A percentile compares a stretch with the other conserved stretches of the same genome.
Evolutionary conservation across 1,140 invertebrate species (phyloP).

Genomic region (Pemphigus obesinymphae): DNA sequence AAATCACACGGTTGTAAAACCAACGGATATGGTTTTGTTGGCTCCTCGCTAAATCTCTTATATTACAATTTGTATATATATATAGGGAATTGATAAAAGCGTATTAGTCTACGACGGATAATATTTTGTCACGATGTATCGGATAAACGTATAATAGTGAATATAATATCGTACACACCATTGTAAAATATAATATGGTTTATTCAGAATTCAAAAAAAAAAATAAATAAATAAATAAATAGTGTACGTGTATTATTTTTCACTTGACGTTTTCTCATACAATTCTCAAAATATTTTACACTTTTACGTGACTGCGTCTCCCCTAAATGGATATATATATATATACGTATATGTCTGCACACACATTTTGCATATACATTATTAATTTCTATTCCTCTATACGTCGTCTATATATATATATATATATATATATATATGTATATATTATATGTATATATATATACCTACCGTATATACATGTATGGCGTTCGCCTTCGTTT

Average conservation of each 20-base stretch:
- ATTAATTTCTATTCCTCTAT: background rate
- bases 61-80: no score
- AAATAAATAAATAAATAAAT: background rate
- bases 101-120: no score
- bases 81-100: no score
- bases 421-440: background rate
- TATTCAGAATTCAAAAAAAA: background rate
- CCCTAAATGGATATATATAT: background rate
- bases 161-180: background rate
- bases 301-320: background rate
- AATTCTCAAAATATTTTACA: conserved; percentile 1
- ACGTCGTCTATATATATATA: background rate
- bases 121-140: no score
- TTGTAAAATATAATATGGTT: background rate
- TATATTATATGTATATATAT: no score
- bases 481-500: background rate
- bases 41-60: no score
- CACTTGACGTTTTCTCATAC: background rate
- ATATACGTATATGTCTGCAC: background rate
- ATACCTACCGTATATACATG: background rate
- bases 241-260: background rate
- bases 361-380: conserved; percentile 2
- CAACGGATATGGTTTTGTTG: no score
- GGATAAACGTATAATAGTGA: background rate
- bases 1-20: no score